Percentiles rank a stretch among this genome's conserved stretches.
phyloP scores from a whole-genome alignment of 2,113 vertebrate species.

The Romanogobio albipinnatus region DNA sequence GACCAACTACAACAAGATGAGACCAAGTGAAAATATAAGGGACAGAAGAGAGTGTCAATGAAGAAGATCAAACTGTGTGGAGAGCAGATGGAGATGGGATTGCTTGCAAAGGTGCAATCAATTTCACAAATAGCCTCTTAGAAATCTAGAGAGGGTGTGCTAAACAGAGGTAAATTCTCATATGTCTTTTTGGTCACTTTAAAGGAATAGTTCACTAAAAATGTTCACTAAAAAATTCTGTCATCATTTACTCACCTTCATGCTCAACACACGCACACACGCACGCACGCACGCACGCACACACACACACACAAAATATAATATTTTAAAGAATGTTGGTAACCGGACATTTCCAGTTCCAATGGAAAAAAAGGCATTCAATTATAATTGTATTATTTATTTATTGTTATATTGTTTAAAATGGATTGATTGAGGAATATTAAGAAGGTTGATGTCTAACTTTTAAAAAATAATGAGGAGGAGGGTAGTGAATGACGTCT shows the following conservation, averaged over 20 bases:
- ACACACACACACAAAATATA: no score
- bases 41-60: not conserved
- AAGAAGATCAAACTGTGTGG: not conserved
- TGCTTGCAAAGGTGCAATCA: not conserved
- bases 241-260: not conserved
- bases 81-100: constrained; percentile 20
- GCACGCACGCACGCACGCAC: no score
- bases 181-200: not conserved
- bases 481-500: no score
- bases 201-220: not conserved
- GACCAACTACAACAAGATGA: not conserved
- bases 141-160: not conserved
- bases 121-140: constrained; percentile 19
- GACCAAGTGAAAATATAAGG: not conserved
- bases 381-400: no score
- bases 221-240: not conserved
- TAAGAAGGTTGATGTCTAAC: no score
- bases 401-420: no score
- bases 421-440: no score
- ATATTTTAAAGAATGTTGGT: no score
- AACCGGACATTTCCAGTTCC: no score
- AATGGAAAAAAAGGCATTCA: no score
- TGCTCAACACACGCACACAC: no score
- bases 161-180: not conserved
- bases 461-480: no score